phyloP scores from a whole-genome alignment of 2,113 vertebrate genomes.

The Paracanthobrama guichenoti region DNA sequence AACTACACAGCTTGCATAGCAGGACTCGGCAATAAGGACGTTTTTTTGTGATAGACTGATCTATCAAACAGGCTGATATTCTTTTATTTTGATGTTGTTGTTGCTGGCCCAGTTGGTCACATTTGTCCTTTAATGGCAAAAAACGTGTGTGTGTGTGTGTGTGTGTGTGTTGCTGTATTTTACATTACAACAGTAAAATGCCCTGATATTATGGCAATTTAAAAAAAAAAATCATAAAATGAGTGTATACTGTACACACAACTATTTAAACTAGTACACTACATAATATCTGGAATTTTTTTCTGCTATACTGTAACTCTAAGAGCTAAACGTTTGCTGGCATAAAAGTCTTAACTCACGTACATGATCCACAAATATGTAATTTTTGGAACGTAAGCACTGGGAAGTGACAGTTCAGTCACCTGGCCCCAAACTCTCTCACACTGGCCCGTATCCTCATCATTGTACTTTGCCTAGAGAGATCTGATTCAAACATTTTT shows the following conservation, averaged over 20 bases:
- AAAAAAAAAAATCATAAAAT: too few relatives aligned
- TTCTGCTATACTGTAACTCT: not conserved
- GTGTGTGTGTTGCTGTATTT: too few relatives aligned
- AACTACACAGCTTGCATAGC: constrained; percentile 28
- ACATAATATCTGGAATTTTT: too few relatives aligned
- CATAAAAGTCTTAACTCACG: not conserved
- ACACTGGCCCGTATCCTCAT: not conserved
- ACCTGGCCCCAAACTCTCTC: not conserved
- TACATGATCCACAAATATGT: not conserved
- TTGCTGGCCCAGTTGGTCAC: too few relatives aligned
- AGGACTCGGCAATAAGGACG: too few relatives aligned
- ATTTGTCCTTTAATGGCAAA: too few relatives aligned
- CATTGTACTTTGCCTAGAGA: constrained; percentile 25
- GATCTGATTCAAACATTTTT: constrained; percentile 42
- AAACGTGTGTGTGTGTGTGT: too few relatives aligned
- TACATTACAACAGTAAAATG: too few relatives aligned
- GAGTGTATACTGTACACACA: too few relatives aligned
- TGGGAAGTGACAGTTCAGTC: not conserved
- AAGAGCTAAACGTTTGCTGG: not conserved
- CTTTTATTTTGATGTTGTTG: too few relatives aligned
- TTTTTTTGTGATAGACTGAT: not conserved
- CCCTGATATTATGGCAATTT: too few relatives aligned
- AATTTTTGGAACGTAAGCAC: not conserved
- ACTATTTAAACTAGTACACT: too few relatives aligned
- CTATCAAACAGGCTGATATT: not conserved